Conservation (phyloP, 2,888 invertebrate genomes). For the Drosophila atroscutellata region DNA sequence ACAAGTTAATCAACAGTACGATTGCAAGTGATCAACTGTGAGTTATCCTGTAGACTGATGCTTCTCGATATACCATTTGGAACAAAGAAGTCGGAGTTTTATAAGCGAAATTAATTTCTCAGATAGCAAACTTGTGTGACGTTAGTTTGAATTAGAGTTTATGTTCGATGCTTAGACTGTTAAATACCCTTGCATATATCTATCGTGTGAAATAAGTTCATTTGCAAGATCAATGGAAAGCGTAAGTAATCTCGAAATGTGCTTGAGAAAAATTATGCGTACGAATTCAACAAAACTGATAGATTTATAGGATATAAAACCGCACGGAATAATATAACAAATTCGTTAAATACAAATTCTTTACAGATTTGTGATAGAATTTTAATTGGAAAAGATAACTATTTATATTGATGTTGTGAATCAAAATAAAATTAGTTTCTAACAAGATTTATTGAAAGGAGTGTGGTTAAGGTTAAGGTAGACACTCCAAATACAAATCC, state of each 20-base stretch:
- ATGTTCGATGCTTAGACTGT: background rate
- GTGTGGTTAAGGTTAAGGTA: background rate
- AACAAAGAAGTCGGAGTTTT: background rate
- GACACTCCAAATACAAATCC: background rate
- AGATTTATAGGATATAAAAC: background rate
- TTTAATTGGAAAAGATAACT: background rate
- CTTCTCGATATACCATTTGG: background rate
- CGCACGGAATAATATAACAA: background rate
- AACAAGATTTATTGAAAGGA: background rate
- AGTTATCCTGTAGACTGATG: constrained; percentile 18
- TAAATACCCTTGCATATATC: background rate
- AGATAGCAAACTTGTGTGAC: background rate
- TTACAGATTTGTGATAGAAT: background rate
- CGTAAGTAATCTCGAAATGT: background rate
- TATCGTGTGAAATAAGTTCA: too few relatives aligned
- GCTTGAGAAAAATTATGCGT: background rate
- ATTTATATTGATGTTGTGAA: background rate
- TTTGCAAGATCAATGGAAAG: background rate
- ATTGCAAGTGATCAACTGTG: constrained; percentile 11
- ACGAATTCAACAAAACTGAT: background rate
- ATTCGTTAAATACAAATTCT: background rate
- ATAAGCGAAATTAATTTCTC: background rate
- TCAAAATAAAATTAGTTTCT: background rate
- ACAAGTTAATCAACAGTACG: constrained; percentile 64
- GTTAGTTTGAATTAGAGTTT: background rate